Conservation (phyloP, 2,888 invertebrate genomes). For the Agrilus cyanescens region DNA sequence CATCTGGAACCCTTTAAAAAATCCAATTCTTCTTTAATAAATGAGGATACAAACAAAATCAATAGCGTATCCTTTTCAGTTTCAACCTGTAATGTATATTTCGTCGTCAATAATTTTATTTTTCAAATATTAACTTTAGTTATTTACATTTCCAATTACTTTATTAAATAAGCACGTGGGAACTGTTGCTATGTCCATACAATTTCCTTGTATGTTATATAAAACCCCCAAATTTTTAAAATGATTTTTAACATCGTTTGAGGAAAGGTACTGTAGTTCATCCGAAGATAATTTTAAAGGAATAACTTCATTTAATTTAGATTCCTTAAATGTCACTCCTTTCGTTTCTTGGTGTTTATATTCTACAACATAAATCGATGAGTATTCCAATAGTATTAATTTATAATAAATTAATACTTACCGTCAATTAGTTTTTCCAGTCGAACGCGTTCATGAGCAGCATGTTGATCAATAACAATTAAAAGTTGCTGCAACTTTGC, state of each 20-base stretch:
- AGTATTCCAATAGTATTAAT: too few species aligned
- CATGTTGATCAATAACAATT: conserved; percentile 76
- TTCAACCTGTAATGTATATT: background rate
- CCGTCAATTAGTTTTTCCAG: conserved; percentile 57
- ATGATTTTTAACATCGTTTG: conserved; percentile 34
- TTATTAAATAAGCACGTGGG: conserved; percentile 53
- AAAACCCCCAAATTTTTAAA: conserved; percentile 48
- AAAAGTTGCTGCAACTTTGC: conserved; percentile 38
- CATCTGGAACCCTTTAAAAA: conserved; percentile 41
- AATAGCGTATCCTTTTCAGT: too few species aligned
- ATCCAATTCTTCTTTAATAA: conserved; percentile 49
- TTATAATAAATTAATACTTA: conserved; percentile 22
- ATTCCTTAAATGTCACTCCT: too few species aligned
- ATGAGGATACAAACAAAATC: conserved; percentile 22
- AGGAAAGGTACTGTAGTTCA: too few species aligned
- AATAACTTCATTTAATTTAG: too few species aligned
- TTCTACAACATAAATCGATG: too few species aligned
- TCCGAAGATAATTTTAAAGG: too few species aligned
- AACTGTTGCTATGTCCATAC: conserved; percentile 40
- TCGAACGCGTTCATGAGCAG: conserved; percentile 71
- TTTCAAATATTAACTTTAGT: background rate
- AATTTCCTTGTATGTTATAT: conserved; percentile 35
- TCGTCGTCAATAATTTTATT: conserved; percentile 1
- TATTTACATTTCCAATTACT: conserved; percentile 41
- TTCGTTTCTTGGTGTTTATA: too few species aligned